phyloP scores from a whole-genome alignment of 2,797 vertebrate genomes.

The Malurus leucopterus region DNA sequence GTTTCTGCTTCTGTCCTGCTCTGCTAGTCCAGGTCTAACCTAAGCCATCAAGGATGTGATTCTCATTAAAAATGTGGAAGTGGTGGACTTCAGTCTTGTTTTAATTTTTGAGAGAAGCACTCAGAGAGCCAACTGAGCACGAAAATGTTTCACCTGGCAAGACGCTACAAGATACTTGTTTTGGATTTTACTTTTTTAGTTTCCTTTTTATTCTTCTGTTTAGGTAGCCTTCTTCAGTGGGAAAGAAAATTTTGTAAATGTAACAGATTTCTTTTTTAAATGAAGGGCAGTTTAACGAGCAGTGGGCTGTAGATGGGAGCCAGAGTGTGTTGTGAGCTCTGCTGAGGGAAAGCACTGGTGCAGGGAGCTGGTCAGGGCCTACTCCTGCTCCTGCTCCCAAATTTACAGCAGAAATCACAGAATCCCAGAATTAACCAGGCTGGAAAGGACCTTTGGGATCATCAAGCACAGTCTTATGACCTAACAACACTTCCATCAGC shows the following conservation, averaged over 20 bases:
- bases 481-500: no score
- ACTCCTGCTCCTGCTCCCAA: rapidly evolving
- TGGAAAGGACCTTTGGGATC: no score
- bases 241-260: background rate
- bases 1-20: background rate
- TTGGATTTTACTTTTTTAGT: background rate
- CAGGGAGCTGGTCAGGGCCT: rapidly evolving
- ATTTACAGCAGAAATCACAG: no score
- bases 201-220: background rate
- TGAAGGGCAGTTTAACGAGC: no score
- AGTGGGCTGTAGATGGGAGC: background rate
- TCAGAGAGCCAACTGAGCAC: rapidly evolving
- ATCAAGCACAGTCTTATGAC: no score
- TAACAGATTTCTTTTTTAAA: background rate
- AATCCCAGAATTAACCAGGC: no score
- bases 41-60: background rate
- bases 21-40: background rate
- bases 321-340: background rate
- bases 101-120: background rate
- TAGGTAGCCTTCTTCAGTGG: background rate
- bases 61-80: background rate
- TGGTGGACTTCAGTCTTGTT: background rate
- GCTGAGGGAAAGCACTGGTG: background rate
- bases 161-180: background rate
- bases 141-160: background rate